Percentiles rank a stretch among this genome's conserved stretches.
phyloP scores from a whole-genome alignment of 2,888 invertebrate species.

The Apamea epomidion region DNA sequence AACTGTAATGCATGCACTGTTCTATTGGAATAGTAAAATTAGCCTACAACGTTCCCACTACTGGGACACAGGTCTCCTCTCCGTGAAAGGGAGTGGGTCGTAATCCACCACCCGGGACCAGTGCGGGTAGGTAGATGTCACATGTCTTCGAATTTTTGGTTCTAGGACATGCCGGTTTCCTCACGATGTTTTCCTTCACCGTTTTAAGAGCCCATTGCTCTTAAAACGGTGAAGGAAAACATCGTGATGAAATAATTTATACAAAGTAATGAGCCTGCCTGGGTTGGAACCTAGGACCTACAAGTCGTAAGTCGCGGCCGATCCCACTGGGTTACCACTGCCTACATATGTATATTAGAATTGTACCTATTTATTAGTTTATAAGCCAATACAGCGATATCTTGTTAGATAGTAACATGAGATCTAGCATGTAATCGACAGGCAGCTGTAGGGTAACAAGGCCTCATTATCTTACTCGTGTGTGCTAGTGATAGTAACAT shows the following conservation, averaged over 20 bases:
- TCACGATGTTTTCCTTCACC: neutral
- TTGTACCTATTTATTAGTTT: neutral
- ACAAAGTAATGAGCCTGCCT: neutral
- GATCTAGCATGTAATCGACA: constrained; percentile 30
- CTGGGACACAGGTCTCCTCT: neutral
- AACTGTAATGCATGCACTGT: neutral
- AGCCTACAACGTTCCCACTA: neutral
- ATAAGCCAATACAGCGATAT: constrained; percentile 5
- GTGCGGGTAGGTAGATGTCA: neutral
- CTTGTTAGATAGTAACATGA: constrained; percentile 14
- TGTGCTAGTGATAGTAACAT: constrained; percentile 13
- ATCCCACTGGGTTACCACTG: neutral
- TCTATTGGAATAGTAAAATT: neutral
- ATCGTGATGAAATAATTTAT: neutral
- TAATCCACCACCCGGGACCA: neutral
- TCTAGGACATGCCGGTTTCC: neutral
- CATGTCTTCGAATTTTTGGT: neutral
- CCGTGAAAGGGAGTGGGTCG: neutral
- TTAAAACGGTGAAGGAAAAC: too few species aligned
- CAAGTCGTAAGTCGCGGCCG: neutral
- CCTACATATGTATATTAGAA: too few species aligned
- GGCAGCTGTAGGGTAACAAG: constrained; percentile 34
- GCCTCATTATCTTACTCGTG: constrained; percentile 29
- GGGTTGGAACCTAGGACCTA: neutral
- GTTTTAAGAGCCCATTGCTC: neutral